These are phyloP conservation scores for Paradoxurus hermaphroditus DNA, from an alignment of 2,113 vertebrate genomes.

Conservation along the genomic window DNA sequence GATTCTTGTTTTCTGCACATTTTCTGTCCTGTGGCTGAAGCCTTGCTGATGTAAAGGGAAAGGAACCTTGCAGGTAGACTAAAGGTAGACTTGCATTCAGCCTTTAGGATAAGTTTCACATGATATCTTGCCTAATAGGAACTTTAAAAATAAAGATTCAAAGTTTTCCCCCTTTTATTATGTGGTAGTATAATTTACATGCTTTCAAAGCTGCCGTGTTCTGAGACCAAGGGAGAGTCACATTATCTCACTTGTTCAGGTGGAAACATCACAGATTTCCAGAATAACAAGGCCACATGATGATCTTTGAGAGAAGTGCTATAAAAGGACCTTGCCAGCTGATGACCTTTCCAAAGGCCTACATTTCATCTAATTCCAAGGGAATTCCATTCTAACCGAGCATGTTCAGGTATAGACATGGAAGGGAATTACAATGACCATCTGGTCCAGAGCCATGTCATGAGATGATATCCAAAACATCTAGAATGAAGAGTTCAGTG, in stretches of 20 bases:
- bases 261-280: neutral
- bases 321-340: constrained; percentile 21
- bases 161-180: constrained; percentile 36
- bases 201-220: constrained; percentile 50
- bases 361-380: constrained; percentile 9
- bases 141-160: neutral
- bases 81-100: constrained; percentile 45
- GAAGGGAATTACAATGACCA: neutral
- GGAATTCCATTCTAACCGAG: neutral
- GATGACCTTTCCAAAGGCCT: neutral
- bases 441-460: neutral
- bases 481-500: neutral
- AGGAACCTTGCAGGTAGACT: neutral
- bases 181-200: constrained; percentile 52
- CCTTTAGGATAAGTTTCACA: constrained; percentile 48
- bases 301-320: constrained; percentile 35
- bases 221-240: neutral
- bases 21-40: neutral
- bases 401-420: neutral
- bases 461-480: neutral
- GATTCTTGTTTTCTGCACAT: neutral
- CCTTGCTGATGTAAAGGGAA: neutral
- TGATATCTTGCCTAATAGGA: neutral
- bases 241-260: constrained; percentile 33
- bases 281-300: constrained; percentile 17